Evolutionary conservation across 1,140 invertebrate genomes (phyloP).

Genomic region (Harlomillsia oculata): DNA sequence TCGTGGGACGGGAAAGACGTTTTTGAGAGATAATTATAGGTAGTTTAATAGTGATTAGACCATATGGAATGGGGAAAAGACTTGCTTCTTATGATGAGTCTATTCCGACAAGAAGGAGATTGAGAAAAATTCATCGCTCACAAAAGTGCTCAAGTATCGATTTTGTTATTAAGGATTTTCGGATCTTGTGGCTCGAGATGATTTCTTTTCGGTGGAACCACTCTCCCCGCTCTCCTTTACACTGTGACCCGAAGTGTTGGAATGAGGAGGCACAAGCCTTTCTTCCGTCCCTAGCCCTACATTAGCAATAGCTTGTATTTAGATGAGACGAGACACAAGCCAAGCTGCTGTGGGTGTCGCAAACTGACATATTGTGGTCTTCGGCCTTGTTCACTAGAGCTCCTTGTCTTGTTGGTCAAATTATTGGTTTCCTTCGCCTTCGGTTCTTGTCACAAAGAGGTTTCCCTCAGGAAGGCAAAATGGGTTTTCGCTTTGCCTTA

Average conservation of each 20-base stretch:
- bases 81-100: conserved; percentile 7
- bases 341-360: too few species aligned
- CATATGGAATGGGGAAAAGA: conserved; percentile 18
- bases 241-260: too few species aligned
- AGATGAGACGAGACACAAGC: too few species aligned
- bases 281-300: too few species aligned
- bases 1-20: too few species aligned
- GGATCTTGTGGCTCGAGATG: conserved; percentile 3
- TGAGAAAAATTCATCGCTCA: conserved; percentile 24
- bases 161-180: conserved; percentile 33
- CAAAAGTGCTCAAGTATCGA: conserved; percentile 31
- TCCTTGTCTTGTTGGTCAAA: conserved; percentile 18
- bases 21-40: conserved; percentile 30
- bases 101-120: conserved; percentile 11
- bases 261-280: too few species aligned
- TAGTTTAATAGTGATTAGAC: conserved; percentile 29
- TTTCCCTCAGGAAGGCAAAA: too few species aligned
- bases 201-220: too few species aligned
- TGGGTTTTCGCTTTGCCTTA: too few species aligned
- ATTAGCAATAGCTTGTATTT: too few species aligned
- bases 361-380: conserved; percentile 22
- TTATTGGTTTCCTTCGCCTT: too few species aligned
- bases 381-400: not conserved
- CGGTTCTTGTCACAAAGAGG: too few species aligned
- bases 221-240: conserved; percentile 4